A percentile compares a stretch with the other conserved stretches of the same genome.
These are phyloP conservation scores for Sceloporus tristichus DNA, from an alignment of 2,113 vertebrate genomes.

Conservation along the genomic window DNA sequence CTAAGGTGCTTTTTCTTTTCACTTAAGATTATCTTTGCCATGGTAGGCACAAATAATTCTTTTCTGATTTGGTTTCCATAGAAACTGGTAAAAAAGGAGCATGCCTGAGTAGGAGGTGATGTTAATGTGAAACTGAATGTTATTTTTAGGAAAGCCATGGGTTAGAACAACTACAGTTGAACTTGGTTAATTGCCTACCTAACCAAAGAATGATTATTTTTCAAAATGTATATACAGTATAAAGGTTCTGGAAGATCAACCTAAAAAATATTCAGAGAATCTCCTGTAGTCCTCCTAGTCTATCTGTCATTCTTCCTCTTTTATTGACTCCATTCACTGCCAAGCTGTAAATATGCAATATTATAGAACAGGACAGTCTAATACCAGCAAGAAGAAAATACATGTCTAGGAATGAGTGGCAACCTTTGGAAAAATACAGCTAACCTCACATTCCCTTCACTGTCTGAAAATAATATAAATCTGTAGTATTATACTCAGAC, in stretches of 20 bases:
- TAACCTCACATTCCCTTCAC: not conserved
- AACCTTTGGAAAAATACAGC: not conserved
- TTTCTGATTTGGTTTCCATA: slow-evolving; percentile 64
- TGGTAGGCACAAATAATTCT: slow-evolving; percentile 48
- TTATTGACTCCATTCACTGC: not conserved
- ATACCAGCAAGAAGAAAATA: not conserved
- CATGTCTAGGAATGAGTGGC: not conserved
- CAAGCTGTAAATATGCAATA: slow-evolving; percentile 10
- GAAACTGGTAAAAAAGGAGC: slow-evolving; percentile 57
- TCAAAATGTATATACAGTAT: not conserved
- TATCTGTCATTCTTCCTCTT: not conserved
- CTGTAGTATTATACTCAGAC: not conserved
- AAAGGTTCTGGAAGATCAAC: slow-evolving; percentile 20
- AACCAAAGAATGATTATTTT: not conserved
- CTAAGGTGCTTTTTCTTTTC: slow-evolving; percentile 19
- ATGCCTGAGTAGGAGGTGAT: slow-evolving; percentile 46
- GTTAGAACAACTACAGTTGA: slow-evolving; percentile 45
- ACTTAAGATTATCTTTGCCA: slow-evolving; percentile 54
- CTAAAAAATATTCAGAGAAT: slow-evolving; percentile 45
- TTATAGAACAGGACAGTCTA: slow-evolving; percentile 52
- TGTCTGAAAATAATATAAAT: not conserved
- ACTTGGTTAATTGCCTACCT: slow-evolving; percentile 53
- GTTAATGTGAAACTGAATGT: slow-evolving; percentile 58
- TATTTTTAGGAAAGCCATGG: slow-evolving; percentile 70
- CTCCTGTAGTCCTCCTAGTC: slow-evolving; percentile 21